Base-by-base conservation (phyloP, 2,797 vertebrate genomes). In the Mormyrops attenuatus region DNA sequence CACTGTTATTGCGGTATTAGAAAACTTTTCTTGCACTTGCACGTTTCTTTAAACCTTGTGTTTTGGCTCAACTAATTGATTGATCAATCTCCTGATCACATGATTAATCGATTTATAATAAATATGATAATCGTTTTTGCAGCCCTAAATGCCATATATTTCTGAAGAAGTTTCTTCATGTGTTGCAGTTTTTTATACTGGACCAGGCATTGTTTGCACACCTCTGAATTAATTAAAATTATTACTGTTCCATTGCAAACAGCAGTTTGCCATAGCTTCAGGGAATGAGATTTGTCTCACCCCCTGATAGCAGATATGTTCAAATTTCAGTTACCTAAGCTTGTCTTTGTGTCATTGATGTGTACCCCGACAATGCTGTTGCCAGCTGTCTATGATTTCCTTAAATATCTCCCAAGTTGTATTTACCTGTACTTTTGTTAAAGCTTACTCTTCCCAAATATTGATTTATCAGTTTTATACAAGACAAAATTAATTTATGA, bases 251-350 rank as follows among this genome's bases (percentile, higher is more conserved):
- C 20, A 82, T 44, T 44, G 41, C 77, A 82, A 82, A 44, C 34
- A 80, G 41, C 41, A 47, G 77, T 47, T 82, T 82, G 77, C 41
- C 5, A 22, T 82, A 82, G 77, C 77, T 44, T 41, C 41, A 9
- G 41, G 77, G 77, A 20, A 47, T 5, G 38, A 44, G 17, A 82
- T 82, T 82, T 20, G 17, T 80, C 38, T 80, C 34, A 80, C 41
- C 6, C 73, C 20, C 20, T 80, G 38, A 47, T 9, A n/a, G 77
- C 77, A 9, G 41, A 44, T 82, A 47, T 47, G 77, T 9, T 82
- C 77, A 82, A 17, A 82, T 82, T 82, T 47, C 77, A 82, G 77
- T 82, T 82, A 73, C 66, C 30, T 73, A 73, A 38, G 34, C 66
- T 73, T 73, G 66, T 38, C 13, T 73, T 73, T 34, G 63, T 66